Evolutionary conservation across 1,140 invertebrate genomes (phyloP).

Genomic region (Heterodera carotae): DNA sequence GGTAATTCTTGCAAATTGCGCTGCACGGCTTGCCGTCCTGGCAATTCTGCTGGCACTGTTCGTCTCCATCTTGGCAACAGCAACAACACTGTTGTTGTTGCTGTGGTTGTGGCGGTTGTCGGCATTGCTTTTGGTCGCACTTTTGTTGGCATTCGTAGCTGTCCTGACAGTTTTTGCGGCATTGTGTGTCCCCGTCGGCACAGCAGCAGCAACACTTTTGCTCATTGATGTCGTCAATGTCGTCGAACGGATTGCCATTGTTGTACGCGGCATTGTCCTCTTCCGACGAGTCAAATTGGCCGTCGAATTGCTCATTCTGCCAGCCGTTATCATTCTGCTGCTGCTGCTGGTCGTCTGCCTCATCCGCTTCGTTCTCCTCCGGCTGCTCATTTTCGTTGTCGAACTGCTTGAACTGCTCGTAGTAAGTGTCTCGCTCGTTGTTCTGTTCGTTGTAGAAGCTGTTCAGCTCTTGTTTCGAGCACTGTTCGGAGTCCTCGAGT

Average conservation of each 20-base stretch:
- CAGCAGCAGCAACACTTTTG: not conserved
- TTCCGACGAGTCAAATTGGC: not conserved
- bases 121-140: not conserved
- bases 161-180: conserved; percentile 12
- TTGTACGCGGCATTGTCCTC: conserved; percentile 9
- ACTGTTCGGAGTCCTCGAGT: conserved; percentile 16
- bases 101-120: not conserved
- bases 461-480: conserved; percentile 19
- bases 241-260: conserved; percentile 6
- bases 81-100: not conserved
- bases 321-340: conserved; percentile 9
- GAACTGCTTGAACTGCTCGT: conserved; percentile 18
- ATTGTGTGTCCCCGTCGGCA: not conserved
- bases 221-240: not conserved
- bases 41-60: conserved; percentile 24
- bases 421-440: not conserved
- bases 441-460: conserved; percentile 24
- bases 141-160: not conserved
- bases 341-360: not conserved
- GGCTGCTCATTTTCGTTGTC: conserved; percentile 1
- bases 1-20: no score
- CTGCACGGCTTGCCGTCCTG: conserved; percentile 16
- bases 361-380: conserved; percentile 4
- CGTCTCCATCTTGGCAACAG: not conserved
- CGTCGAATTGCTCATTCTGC: conserved; percentile 23